A percentile compares a stretch with the other conserved stretches of the same genome.
These are phyloP conservation scores for Sterna hirundo DNA, from an alignment of 2,113 vertebrate species.

Conservation along the genomic window DNA sequence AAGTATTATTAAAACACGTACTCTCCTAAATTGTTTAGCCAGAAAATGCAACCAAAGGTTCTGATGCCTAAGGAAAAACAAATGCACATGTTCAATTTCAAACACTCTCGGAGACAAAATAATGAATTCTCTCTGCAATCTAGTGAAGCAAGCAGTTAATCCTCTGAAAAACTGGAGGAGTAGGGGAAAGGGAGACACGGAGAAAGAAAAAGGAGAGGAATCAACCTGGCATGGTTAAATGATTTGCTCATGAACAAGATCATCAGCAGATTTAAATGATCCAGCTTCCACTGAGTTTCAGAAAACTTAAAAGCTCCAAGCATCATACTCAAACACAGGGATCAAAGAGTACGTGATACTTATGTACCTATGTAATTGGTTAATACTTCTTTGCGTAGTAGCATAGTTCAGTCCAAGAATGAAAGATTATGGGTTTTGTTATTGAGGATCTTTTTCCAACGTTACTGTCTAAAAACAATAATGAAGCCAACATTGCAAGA, in stretches of 20 bases:
- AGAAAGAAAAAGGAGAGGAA: not conserved
- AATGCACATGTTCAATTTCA: not conserved
- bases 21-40: not conserved
- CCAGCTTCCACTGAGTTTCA: not conserved
- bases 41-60: slow-evolving; percentile 3
- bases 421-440: not conserved
- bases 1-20: not conserved
- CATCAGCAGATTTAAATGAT: not conserved
- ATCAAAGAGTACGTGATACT: not conserved
- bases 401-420: not conserved
- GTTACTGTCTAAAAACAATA: not conserved
- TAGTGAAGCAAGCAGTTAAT: not conserved
- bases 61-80: not conserved
- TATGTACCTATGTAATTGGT: not conserved
- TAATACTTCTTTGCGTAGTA: not conserved
- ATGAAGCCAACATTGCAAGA: not conserved
- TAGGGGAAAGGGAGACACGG: not conserved
- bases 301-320: not conserved
- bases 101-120: not conserved
- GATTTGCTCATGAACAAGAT: not conserved
- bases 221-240: not conserved
- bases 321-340: not conserved
- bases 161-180: not conserved
- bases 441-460: not conserved
- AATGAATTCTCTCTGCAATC: not conserved